These are phyloP conservation scores for Urocynchramus pylzowi DNA, from an alignment of 2,113 vertebrate species.

Conservation along the genomic window DNA sequence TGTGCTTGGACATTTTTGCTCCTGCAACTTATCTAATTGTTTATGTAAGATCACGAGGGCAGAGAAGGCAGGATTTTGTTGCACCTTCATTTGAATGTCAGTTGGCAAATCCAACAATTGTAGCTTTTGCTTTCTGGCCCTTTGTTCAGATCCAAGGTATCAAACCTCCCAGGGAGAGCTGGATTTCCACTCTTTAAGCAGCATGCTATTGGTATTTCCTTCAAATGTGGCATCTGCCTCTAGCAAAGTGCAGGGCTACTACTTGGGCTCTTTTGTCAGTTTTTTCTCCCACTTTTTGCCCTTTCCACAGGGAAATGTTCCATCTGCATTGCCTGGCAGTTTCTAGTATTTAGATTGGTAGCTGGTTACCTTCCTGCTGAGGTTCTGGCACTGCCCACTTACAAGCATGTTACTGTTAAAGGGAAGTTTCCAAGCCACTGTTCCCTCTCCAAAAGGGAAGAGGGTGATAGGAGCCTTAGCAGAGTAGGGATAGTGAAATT, in stretches of 20 bases:
- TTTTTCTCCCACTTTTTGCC: neutral
- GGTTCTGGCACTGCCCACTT: neutral
- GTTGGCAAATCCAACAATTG: neutral
- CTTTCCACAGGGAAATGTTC: neutral
- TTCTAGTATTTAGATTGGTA: neutral
- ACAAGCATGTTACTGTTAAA: neutral
- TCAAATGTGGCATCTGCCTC: conserved; percentile 21
- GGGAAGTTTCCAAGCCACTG: neutral
- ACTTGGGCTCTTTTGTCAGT: neutral
- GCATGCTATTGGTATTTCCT: neutral
- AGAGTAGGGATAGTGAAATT: neutral
- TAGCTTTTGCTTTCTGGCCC: neutral
- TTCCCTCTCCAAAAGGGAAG: neutral
- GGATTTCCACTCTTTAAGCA: conserved; percentile 1
- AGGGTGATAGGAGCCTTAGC: neutral
- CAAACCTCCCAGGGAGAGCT: conserved; percentile 16
- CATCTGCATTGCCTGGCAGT: neutral
- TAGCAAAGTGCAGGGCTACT: neutral
- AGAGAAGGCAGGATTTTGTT: neutral
- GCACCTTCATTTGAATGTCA: neutral
- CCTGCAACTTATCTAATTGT: neutral
- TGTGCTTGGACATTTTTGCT: neutral
- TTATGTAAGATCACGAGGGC: neutral
- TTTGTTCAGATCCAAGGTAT: neutral
- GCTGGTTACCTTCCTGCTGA: neutral